Evolutionary conservation across 2,113 vertebrate genomes (phyloP), one percentile per base, ranked within the genome.

Genomic region (Salvelinus alpinus): DNA sequence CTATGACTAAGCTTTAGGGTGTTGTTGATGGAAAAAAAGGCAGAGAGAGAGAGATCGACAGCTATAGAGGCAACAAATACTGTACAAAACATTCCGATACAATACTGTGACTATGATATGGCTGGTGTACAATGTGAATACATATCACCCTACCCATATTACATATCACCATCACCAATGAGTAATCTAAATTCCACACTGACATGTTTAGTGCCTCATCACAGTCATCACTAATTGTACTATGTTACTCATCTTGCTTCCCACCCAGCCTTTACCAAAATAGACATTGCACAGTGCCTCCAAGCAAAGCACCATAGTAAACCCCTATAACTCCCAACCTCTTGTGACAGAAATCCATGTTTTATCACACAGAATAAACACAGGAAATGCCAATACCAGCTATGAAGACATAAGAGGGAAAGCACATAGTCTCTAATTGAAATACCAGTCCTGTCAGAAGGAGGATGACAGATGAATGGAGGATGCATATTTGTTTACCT

Each of bases 1-100:
- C 74, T 82, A 88, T 90, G 88, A 83, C 74, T 77, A 34, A 62
- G 88, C 82, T 73, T 77, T 29, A 62, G 88, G 83, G 85, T 82
- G 84, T 86, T 85, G 74, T 85, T 82, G 22, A 82, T 74, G 5
- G 2, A 3, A 47, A 47, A 67, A 78, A 74, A 77, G 18, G 66
- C 82, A 80, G 16, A 84, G 16, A 83, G 31, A 34, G 31, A 34
- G 31, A 84, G 29, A 2, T 25, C 29, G 25, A 29, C 1, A 9
- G 7, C 9, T 8, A 22, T 57, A 73, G 78, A 84, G 54, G 47
- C 83, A 80, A 80, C 12, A 76, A 85, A 75, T 14, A 70, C 14
- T 54, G 48, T 69, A 75, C 72, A 81, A 80, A 34, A 73, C 75
- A 68, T 69, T 73, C 48, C 47, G 68, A 57, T 74, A 86, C 69